A percentile compares a stretch with the other conserved stretches of the same genome.
phyloP scores from a whole-genome alignment of 2,888 invertebrate species.

The Cataglyphis rosenhaueri region DNA sequence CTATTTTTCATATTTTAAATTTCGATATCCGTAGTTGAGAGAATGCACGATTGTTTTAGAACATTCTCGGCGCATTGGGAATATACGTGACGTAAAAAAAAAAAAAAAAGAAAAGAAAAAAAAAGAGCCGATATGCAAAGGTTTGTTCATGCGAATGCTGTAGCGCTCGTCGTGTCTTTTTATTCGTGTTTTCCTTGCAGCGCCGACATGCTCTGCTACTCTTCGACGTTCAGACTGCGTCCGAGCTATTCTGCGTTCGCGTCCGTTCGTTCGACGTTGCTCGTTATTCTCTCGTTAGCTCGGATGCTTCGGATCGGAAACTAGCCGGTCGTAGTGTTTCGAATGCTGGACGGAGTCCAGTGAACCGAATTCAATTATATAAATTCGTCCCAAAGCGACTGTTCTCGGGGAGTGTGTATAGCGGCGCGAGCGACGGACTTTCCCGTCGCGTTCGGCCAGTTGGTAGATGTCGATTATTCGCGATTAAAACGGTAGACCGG shows the following conservation, averaged over 20 bases:
- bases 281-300: slow-evolving; percentile 76
- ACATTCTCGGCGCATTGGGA: slow-evolving; percentile 2
- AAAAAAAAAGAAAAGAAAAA: background rate
- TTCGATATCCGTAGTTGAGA: background rate
- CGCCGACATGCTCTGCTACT: slow-evolving; percentile 48
- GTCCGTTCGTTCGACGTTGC: slow-evolving; percentile 65
- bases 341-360: slow-evolving; percentile 72
- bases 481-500: slow-evolving; percentile 67
- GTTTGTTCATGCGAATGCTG: slow-evolving; percentile 33
- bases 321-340: slow-evolving; percentile 77
- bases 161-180: slow-evolving; percentile 48
- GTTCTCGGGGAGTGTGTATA: slow-evolving; percentile 70
- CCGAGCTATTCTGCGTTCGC: slow-evolving; percentile 30
- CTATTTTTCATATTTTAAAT: background rate
- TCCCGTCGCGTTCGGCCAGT: slow-evolving; percentile 33
- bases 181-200: slow-evolving; percentile 43
- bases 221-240: slow-evolving; percentile 52
- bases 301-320: slow-evolving; percentile 70
- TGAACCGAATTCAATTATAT: slow-evolving; percentile 80
- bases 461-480: slow-evolving; percentile 62
- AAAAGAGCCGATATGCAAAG: slow-evolving; percentile 20
- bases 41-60: slow-evolving; percentile 11
- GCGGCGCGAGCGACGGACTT: slow-evolving; percentile 46
- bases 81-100: background rate
- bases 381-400: slow-evolving; percentile 74